Conservation (phyloP, 2,888 invertebrate genomes). For the Halictus ligatus region DNA sequence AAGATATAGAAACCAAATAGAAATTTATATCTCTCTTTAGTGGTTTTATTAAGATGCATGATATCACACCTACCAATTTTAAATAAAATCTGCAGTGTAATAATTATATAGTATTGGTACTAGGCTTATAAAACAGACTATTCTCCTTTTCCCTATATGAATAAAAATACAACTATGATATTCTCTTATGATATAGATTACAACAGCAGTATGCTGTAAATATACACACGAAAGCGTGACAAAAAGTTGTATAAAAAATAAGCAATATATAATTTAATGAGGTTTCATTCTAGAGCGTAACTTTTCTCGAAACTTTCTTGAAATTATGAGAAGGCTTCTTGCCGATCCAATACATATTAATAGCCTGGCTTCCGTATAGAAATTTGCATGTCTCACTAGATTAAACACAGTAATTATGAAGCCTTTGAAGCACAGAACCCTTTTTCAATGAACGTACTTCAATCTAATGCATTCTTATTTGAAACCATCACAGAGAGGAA, state of each 20-base stretch:
- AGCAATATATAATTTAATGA: background rate
- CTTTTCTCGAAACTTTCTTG: background rate
- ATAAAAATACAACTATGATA: background rate
- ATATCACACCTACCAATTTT: background rate
- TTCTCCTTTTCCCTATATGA: background rate
- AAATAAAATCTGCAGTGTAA: background rate
- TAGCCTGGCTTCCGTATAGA: background rate
- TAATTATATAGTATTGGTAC: background rate
- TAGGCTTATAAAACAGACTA: background rate
- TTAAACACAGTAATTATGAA: background rate
- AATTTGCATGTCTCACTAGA: slow-evolving; percentile 4
- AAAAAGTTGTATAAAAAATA: background rate
- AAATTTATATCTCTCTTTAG: too few relatives aligned
- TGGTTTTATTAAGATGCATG: background rate
- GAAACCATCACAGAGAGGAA: background rate
- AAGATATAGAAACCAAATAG: background rate
- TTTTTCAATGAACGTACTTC: background rate
- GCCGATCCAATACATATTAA: slow-evolving; percentile 1
- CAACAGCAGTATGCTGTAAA: too few relatives aligned
- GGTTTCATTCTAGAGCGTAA: background rate
- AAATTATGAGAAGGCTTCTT: background rate
- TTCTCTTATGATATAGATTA: too few relatives aligned
- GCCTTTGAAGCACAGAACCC: background rate
- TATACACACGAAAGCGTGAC: too few relatives aligned
- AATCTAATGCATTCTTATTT: background rate